Conservation (phyloP, 2,888 invertebrate genomes). For the Thymelicus lineola region DNA sequence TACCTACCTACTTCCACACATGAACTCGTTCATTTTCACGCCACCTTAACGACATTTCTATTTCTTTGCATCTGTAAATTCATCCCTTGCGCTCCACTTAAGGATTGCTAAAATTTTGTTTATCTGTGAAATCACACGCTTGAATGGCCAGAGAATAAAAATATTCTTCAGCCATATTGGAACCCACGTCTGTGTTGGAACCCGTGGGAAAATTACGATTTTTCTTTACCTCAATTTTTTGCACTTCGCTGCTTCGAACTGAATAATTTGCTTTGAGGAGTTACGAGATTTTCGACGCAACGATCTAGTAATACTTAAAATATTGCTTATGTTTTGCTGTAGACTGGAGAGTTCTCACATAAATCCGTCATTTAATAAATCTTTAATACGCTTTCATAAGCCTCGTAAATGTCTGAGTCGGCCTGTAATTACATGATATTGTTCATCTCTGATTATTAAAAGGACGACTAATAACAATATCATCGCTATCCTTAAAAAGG, state of each 20-base stretch:
- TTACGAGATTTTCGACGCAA: not conserved
- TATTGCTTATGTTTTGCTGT: not conserved
- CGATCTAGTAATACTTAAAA: not conserved
- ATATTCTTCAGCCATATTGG: constrained; percentile 18
- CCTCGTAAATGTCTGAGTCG: too few species aligned
- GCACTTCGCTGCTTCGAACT: constrained; percentile 15
- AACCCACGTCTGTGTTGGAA: constrained; percentile 23
- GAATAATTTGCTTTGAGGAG: constrained; percentile 28
- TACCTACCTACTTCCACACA: too few species aligned
- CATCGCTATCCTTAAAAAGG: too few species aligned
- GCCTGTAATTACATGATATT: too few species aligned
- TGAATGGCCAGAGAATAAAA: constrained; percentile 18
- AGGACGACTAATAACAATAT: too few species aligned
- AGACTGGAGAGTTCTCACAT: not conserved
- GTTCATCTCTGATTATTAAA: too few species aligned
- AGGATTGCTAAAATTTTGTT: constrained; percentile 30
- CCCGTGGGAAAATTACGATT: constrained; percentile 15
- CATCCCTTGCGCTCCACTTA: constrained; percentile 21
- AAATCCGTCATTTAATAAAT: too few species aligned
- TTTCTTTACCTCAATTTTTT: constrained; percentile 23
- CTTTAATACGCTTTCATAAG: too few species aligned
- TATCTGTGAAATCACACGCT: constrained; percentile 22
- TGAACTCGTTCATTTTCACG: not conserved
- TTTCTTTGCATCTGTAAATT: constrained; percentile 28
- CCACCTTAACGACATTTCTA: constrained; percentile 15